Base-by-base conservation (phyloP, 2,797 vertebrate species). In the Hyperoplus immaculatus region DNA sequence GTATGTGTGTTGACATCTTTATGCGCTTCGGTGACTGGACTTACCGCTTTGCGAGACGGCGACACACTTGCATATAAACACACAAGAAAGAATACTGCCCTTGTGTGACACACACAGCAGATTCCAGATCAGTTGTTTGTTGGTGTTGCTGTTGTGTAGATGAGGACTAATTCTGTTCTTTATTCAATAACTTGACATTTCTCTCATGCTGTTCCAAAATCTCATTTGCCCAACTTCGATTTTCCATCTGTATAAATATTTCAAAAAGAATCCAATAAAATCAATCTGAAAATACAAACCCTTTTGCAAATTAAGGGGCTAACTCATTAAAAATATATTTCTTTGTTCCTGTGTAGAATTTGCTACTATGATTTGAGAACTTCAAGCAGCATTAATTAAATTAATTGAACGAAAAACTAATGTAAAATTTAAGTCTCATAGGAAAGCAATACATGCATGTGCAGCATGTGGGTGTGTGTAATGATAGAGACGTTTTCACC, bases 1-100 rank as follows among this genome's bases (percentile, higher is more conserved):
- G 68, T 66, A 15, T 80, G 73, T 72, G 69, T 81, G 78, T 72
- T 84, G 87, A 91, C 87, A 87, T 84, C 77, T 89, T 89, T 70
- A 89, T 87, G 84, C 84, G 67, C 53, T 29, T 58, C 69, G 53
- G 47, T 39, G 54, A 88, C 87, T 49, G 71, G 82, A 83, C 76
- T 77, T 81, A 88, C 82, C 65, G 81, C 70, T 73, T 55, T 7
- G 8, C 64, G 45, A 57, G 71, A 69, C 61, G 3, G 29, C 6
- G 16, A 38, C 16, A 36, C 12, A 69, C 42, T 18, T 42, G 15
- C 49, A 51, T 7, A 50, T 8, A 50, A 4, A 67, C n/a, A 70
- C 0, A 16, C 16, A 56, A 5, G n/a, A 2, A 38, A 46, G 13
- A 49, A 74, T 10, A 18, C 14, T 12, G 42, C 39, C 50, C 18